phyloP scores from a whole-genome alignment of 2,113 vertebrate genomes.

The Corythoichthys haematopterus region DNA sequence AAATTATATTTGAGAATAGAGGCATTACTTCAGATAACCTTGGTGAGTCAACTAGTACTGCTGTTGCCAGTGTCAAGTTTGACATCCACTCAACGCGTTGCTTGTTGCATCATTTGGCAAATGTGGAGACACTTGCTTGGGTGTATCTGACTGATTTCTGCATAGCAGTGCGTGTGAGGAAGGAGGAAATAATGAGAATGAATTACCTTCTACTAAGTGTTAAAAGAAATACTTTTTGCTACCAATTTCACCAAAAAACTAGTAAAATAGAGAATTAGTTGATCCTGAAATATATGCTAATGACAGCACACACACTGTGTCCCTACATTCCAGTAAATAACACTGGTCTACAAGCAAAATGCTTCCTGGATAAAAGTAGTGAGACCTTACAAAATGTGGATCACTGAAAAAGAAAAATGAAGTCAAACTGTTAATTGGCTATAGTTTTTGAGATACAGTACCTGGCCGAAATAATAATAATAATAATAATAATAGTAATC shows the following conservation, averaged over 20 bases:
- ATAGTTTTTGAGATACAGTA: no score
- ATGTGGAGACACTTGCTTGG: constrained; percentile 25
- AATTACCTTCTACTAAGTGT: constrained; percentile 20
- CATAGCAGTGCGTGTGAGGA: constrained; percentile 2
- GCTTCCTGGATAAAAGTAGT: no score
- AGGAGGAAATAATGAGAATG: background rate
- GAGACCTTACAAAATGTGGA: no score
- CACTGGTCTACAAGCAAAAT: no score
- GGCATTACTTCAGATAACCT: constrained; percentile 23
- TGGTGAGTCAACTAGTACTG: constrained; percentile 46
- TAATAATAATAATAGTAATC: no score
- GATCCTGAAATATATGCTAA: constrained; percentile 10
- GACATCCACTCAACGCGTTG: constrained; percentile 33
- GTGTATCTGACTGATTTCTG: constrained; percentile 14
- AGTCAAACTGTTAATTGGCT: no score
- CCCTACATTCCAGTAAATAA: background rate
- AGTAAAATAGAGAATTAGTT: constrained; percentile 17
- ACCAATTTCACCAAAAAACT: constrained; percentile 28
- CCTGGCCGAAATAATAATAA: no score
- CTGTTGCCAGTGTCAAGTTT: constrained; percentile 41
- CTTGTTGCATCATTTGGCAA: constrained; percentile 45
- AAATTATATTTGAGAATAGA: constrained; percentile 12
- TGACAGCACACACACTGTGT: no score
- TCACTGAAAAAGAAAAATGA: no score
- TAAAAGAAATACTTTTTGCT: constrained; percentile 10